Conservation (phyloP, 2,888 invertebrate species). For the Torymus texanus region DNA sequence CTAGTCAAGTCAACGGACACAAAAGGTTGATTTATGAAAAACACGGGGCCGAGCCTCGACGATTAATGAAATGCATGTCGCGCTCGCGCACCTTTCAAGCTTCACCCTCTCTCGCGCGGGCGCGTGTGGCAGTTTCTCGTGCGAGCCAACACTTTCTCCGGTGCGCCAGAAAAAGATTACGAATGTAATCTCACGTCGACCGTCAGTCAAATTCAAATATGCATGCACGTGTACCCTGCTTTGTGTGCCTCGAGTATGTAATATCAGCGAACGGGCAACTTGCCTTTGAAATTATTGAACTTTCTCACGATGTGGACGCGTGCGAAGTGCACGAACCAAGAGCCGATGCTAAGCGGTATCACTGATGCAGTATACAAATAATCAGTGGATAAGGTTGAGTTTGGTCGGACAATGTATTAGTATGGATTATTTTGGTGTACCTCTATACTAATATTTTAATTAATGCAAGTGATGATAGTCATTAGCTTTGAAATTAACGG, state of each 20-base stretch:
- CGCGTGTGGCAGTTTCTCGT: constrained; percentile 5
- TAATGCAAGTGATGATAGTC: too few relatives aligned
- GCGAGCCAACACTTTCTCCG: constrained; percentile 39
- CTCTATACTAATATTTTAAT: too few relatives aligned
- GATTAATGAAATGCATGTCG: constrained; percentile 35
- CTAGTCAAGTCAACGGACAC: constrained; percentile 1
- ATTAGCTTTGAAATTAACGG: too few relatives aligned
- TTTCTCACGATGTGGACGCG: constrained; percentile 9
- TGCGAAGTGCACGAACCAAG: too few relatives aligned
- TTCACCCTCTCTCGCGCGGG: background rate
- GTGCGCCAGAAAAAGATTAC: constrained; percentile 17
- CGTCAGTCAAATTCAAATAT: constrained; percentile 21
- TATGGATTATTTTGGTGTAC: too few relatives aligned
- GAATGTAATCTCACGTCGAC: constrained; percentile 11
- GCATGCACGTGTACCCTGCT: background rate
- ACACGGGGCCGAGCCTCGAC: constrained; percentile 19
- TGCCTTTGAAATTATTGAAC: constrained; percentile 18
- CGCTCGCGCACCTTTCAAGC: background rate
- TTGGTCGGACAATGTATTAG: background rate
- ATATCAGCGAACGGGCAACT: background rate
- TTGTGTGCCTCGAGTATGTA: background rate
- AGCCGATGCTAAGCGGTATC: too few relatives aligned
- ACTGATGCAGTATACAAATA: too few relatives aligned
- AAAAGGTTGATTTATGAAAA: constrained; percentile 48
- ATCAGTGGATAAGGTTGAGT: background rate